Conservation (phyloP, 2,797 vertebrate genomes). For the Crenuchus spilurus region DNA sequence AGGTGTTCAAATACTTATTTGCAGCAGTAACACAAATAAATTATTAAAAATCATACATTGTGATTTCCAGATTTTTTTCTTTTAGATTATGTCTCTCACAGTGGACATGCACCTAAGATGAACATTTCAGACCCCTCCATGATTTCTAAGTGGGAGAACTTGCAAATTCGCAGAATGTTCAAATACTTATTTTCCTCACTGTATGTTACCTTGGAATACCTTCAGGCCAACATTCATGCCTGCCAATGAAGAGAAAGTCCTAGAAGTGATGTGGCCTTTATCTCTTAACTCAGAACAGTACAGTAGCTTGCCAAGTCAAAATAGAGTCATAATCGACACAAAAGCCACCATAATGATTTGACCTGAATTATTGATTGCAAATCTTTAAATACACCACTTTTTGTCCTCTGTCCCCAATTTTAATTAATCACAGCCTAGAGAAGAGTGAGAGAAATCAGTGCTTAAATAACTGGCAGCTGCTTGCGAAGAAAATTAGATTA, state of each 20-base stretch:
- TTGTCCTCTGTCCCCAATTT: slow-evolving; percentile 64
- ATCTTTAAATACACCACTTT: slow-evolving; percentile 63
- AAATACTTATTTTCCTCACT: no score
- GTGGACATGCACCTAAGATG: no score
- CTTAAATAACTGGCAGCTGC: slow-evolving; percentile 78
- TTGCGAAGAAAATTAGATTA: slow-evolving; percentile 78
- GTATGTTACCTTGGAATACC: neutral
- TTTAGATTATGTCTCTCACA: no score
- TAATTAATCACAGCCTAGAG: slow-evolving; percentile 76
- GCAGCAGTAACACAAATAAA: no score
- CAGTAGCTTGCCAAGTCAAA: slow-evolving; percentile 62
- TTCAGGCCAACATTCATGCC: no score
- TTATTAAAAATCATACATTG: no score
- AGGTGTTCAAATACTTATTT: no score
- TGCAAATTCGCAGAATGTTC: no score
- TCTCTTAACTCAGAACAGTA: slow-evolving; percentile 17
- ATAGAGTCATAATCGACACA: slow-evolving; percentile 63
- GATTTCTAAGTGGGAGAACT: no score
- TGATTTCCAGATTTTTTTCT: no score
- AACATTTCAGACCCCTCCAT: no score
- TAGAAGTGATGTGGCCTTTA: neutral
- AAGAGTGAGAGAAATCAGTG: slow-evolving; percentile 70
- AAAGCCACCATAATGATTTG: slow-evolving; percentile 62
- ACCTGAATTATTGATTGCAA: slow-evolving; percentile 73
- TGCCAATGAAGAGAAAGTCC: neutral